Conservation (phyloP, 1,140 invertebrate species). For the Trichoplusia ni region DNA sequence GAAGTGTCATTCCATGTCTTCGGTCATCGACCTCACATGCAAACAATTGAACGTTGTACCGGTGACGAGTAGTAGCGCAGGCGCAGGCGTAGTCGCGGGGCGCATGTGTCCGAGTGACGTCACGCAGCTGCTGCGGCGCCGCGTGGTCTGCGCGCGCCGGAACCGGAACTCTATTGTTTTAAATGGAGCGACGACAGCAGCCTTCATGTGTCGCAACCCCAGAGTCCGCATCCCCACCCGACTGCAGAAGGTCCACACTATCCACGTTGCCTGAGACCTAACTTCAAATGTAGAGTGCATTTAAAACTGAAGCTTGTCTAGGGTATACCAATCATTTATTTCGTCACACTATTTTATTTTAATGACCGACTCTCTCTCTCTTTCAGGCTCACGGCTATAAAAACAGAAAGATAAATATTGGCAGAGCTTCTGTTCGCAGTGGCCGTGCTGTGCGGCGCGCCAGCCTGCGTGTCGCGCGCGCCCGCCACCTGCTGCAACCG, state of each 20-base stretch:
- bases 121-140: constrained; percentile 34
- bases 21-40: too few relatives aligned
- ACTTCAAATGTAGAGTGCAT: too few relatives aligned
- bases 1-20: too few relatives aligned
- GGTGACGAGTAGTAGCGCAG: not conserved
- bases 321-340: too few relatives aligned
- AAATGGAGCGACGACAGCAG: constrained; percentile 32
- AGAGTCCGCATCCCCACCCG: not conserved
- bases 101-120: constrained; percentile 3
- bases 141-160: constrained; percentile 47
- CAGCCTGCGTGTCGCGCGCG: constrained; percentile 5
- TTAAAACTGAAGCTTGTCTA: too few relatives aligned
- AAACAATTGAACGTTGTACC: too few relatives aligned
- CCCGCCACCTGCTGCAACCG: constrained; percentile 7
- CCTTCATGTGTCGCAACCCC: not conserved
- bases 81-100: not conserved
- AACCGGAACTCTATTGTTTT: constrained; percentile 58
- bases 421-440: not conserved
- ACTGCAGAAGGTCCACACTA: not conserved
- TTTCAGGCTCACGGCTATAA: too few relatives aligned
- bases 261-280: too few relatives aligned
- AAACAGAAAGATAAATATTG: too few relatives aligned
- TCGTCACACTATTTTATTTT: too few relatives aligned
- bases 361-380: too few relatives aligned
- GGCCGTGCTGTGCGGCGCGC: not conserved